phyloP scores from a whole-genome alignment of 2,113 vertebrate species.

The Campylomormyrus tamandua region DNA sequence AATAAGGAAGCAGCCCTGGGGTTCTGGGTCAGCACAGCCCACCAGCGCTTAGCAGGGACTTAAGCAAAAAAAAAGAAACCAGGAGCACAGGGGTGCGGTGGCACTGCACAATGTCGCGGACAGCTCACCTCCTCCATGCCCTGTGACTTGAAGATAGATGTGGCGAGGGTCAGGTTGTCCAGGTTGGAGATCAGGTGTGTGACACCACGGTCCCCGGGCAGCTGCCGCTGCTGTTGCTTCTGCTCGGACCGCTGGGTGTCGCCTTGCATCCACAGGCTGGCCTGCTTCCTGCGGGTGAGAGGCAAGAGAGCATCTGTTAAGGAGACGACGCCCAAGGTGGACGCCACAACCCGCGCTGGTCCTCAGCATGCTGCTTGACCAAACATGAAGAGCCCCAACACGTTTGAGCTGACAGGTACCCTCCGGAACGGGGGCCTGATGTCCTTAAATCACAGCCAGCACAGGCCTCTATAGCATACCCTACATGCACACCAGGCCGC shows the following conservation, averaged over 20 bases:
- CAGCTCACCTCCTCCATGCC: slow-evolving; percentile 67
- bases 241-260: slow-evolving; percentile 68
- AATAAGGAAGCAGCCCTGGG: background rate
- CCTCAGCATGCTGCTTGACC: background rate
- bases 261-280: slow-evolving; percentile 76
- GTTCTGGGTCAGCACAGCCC: background rate
- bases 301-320: background rate
- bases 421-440: background rate
- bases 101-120: background rate
- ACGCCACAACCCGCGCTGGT: background rate
- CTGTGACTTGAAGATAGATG: slow-evolving; percentile 51
- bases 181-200: slow-evolving; percentile 74
- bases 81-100: background rate
- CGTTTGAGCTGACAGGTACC: background rate
- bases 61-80: background rate
- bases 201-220: slow-evolving; percentile 56
- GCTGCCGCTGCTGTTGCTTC: slow-evolving; percentile 51
- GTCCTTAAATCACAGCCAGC: background rate
- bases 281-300: slow-evolving; percentile 70
- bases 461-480: background rate
- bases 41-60: background rate
- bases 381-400: background rate
- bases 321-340: background rate
- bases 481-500: background rate
- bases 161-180: slow-evolving; percentile 68